A percentile compares a stretch with the other conserved stretches of the same genome.
phyloP scores from a whole-genome alignment of 37 sponge, comb jelly and placozoan genomes.

The Cliona cf. orientalis region DNA sequence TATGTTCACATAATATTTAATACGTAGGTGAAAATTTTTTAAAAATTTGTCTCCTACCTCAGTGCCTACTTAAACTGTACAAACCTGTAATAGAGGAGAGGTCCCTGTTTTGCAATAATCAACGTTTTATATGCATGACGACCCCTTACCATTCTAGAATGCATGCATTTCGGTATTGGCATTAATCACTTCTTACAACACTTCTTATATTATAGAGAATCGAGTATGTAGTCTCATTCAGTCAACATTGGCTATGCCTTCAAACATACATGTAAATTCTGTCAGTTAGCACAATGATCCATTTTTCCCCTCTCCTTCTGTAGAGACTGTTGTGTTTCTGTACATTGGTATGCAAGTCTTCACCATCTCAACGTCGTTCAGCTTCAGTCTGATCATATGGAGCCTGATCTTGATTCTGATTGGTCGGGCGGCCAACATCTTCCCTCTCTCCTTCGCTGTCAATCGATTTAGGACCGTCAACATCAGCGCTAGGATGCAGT shows the following conservation, averaged over 20 bases:
- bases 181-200: too few species aligned
- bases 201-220: too few species aligned
- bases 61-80: background rate
- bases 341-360: conserved; percentile 94
- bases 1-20: too few species aligned
- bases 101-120: too few species aligned
- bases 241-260: too few species aligned
- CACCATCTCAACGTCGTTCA: conserved; percentile 80
- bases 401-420: conserved; percentile 84
- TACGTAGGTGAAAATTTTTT: too few species aligned
- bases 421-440: conserved; percentile 91
- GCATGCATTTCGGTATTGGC: too few species aligned
- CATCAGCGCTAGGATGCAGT: conserved; percentile 84
- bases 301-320: background rate
- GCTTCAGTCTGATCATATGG: conserved; percentile 81
- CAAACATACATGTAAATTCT: too few species aligned
- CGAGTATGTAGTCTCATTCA: too few species aligned
- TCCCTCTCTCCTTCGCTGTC: conserved; percentile 79
- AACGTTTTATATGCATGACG: too few species aligned
- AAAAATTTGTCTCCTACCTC: background rate
- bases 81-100: background rate
- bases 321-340: conserved; percentile 95
- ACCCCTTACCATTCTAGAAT: too few species aligned
- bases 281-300: too few species aligned
- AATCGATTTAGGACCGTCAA: conserved; percentile 83